Percentiles rank a stretch among this genome's conserved stretches.
Conservation (phyloP, 2,113 vertebrate species). For the Campylorhamphus procurvoides region DNA sequence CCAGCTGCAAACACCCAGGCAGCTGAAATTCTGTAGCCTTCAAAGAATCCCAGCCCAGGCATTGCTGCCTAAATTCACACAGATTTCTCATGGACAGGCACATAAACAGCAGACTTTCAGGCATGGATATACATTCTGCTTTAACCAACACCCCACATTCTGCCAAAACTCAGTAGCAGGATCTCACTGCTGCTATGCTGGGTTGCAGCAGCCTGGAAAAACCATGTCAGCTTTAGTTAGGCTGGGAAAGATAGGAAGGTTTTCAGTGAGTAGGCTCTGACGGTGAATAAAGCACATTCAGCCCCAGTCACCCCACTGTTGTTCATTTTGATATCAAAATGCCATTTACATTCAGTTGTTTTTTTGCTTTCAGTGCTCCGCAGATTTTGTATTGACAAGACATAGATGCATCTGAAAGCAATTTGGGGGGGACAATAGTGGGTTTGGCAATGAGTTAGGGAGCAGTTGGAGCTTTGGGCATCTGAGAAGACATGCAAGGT, state of each 20-base stretch:
- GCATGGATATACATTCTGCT: fast-evolving
- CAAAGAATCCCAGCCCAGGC: neutral
- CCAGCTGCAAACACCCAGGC: neutral
- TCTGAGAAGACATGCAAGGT: neutral
- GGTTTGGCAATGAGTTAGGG: constrained; percentile 11
- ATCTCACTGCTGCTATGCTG: neutral
- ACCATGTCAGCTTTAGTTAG: neutral
- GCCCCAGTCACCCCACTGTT: neutral
- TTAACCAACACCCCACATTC: neutral
- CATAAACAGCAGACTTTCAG: neutral
- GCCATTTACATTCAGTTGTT: neutral
- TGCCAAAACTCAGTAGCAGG: neutral
- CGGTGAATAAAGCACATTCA: neutral
- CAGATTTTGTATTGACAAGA: neutral
- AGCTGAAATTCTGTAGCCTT: neutral
- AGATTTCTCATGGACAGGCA: neutral
- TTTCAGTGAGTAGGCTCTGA: neutral
- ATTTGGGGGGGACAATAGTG: neutral
- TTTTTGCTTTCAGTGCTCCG: neutral
- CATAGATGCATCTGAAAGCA: constrained; percentile 12
- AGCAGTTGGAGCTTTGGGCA: neutral
- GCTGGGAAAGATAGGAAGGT: neutral
- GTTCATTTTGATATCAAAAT: constrained; percentile 26
- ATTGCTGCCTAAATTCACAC: neutral
- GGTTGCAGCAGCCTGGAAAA: neutral